Evolutionary conservation across 1,140 invertebrate genomes (phyloP).

Genomic region (Megalopta genalis): DNA sequence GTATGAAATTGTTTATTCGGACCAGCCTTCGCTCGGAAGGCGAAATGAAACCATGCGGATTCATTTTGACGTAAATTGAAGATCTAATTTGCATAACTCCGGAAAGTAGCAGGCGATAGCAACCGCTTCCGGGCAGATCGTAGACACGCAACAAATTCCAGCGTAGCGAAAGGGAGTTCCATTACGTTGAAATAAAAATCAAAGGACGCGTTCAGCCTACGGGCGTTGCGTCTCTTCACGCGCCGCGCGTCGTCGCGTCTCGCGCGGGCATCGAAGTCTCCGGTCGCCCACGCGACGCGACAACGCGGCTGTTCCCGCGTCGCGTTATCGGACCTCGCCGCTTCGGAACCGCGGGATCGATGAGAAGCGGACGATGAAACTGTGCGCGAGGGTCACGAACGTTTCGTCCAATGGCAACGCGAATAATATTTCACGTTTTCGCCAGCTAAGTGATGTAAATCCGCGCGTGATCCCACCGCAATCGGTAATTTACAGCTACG

Average conservation of each 20-base stretch:
- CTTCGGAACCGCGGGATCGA: conserved; percentile 9
- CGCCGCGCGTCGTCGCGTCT: not conserved
- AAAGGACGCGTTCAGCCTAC: too few species aligned
- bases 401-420: not conserved
- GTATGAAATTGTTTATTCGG: too few species aligned
- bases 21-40: too few species aligned
- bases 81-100: too few species aligned
- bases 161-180: too few species aligned
- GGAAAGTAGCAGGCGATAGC: too few species aligned
- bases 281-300: not conserved
- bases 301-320: not conserved
- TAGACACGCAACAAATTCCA: too few species aligned
- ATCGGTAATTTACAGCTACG: conserved; percentile 7
- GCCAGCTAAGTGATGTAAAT: not conserved
- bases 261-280: conserved; percentile 12
- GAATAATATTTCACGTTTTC: not conserved
- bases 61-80: too few species aligned
- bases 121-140: too few species aligned
- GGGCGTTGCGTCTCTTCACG: too few species aligned
- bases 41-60: too few species aligned
- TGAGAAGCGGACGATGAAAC: not conserved
- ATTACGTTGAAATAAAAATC: too few species aligned
- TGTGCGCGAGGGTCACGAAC: not conserved
- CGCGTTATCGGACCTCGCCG: not conserved
- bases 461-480: not conserved